These are phyloP conservation scores for Eurytoma californica DNA, from an alignment of 2,888 invertebrate genomes.

Conservation along the genomic window DNA sequence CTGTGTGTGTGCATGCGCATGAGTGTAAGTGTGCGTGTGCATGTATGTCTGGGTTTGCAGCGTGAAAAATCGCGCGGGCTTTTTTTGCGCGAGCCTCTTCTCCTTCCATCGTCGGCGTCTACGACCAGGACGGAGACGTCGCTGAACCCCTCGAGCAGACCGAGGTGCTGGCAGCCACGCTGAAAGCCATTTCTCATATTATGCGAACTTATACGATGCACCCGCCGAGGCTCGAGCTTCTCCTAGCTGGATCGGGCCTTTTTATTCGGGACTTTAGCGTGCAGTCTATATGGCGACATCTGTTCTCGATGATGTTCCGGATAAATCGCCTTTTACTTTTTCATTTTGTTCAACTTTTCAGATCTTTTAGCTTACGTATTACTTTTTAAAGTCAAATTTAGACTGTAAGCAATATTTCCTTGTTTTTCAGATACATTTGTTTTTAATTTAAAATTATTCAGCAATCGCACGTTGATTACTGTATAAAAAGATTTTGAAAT, in stretches of 20 bases:
- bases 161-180: constrained; percentile 52
- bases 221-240: neutral
- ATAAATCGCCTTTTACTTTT: too few species aligned
- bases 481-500: too few species aligned
- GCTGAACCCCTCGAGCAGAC: neutral
- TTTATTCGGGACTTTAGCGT: neutral
- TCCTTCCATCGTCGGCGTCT: constrained; percentile 1
- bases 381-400: too few species aligned
- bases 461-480: too few species aligned
- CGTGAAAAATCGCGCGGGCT: constrained; percentile 34
- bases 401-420: too few species aligned
- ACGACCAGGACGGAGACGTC: constrained; percentile 1
- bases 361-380: too few species aligned
- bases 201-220: neutral
- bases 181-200: constrained; percentile 54
- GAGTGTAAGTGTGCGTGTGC: neutral
- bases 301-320: neutral
- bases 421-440: too few species aligned
- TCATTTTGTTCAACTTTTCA: too few species aligned
- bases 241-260: neutral
- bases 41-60: too few species aligned
- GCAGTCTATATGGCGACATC: neutral
- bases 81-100: constrained; percentile 24
- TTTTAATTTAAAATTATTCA: too few species aligned
- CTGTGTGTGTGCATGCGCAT: constrained; percentile 52